phyloP scores from a whole-genome alignment of 2,113 vertebrate species.

The Nanger granti region DNA sequence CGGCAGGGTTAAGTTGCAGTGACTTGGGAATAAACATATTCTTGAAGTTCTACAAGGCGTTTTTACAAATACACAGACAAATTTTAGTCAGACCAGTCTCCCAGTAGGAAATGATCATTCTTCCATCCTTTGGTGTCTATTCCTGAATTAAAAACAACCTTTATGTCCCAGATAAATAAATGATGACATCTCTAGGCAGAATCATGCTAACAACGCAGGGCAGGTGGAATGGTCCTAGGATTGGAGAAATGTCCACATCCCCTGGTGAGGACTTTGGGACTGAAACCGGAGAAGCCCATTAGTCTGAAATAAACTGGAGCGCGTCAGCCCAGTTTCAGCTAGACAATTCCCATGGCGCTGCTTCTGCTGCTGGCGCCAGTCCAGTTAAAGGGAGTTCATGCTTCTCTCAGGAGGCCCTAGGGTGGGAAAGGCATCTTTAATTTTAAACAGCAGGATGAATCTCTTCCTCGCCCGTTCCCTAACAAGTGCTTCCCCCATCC shows the following conservation, averaged over 20 bases:
- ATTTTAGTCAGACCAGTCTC: background rate
- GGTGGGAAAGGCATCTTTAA: conserved; percentile 31
- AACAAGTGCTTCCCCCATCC: background rate
- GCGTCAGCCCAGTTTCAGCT: background rate
- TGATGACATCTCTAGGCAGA: background rate
- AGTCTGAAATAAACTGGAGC: conserved; percentile 22
- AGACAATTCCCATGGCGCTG: background rate
- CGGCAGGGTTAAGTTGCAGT: background rate
- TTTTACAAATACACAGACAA: background rate
- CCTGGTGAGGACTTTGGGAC: background rate
- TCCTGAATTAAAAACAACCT: background rate
- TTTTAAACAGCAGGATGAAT: conserved; percentile 24
- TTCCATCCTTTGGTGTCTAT: background rate
- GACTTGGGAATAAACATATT: background rate
- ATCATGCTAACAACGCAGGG: background rate
- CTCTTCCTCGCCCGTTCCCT: background rate
- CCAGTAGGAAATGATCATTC: background rate
- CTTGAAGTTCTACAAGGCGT: background rate
- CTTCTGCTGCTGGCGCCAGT: background rate
- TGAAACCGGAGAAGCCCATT: conserved; percentile 26
- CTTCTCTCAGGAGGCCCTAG: conserved; percentile 23
- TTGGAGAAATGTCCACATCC: background rate
- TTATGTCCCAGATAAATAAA: background rate
- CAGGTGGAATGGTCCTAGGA: background rate
- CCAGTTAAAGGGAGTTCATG: conserved; percentile 18